Evolutionary conservation across 2,113 vertebrate genomes (phyloP), one percentile per base, ranked within the genome.

Genomic region (Cranoglanis bouderius): DNA sequence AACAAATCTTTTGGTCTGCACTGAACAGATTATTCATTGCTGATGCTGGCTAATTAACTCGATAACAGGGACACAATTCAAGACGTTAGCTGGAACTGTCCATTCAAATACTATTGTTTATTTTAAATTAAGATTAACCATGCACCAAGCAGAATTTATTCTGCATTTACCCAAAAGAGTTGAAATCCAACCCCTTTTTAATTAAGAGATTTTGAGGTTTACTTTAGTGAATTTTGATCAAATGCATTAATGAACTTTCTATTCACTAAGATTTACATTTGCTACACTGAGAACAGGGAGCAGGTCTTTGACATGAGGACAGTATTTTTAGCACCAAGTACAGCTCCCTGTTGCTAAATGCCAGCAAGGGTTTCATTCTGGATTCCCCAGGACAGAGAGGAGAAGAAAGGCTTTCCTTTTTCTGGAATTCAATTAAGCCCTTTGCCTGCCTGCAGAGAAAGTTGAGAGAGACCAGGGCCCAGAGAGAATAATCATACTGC

Each of bases 241-340:
- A 72, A 49, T 32, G 55, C 59, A 87, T 75, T 87, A 85, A 85
- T 29, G 21, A 74, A 84, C 67, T 85, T 90, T 74, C 32, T 55
- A 57, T 81, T 43, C 46, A 26, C 21, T 75, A 74, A 65, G 80
- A 86, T 57, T 80, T 77, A 67, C 85, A 85, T 84, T 88, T 90
- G 55, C 89, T 85, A 88, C 86, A 85, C 67, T 87, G 0, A 72
- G 74, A 85, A 90, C 92, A 91, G 93, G 91, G 90, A 84, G 74
- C 87, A 87, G 38, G 65, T 84, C 80, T 90, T 94, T 92, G 91
- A 91, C 90, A 91, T 77, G 6, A 49, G 91, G 92, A 93, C 93
- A 93, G 92, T 91, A 92, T 90, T 92, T 93, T 94, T 93, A 93
- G 94, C 85, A 94, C 93, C 93, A 92, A 94, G 93, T 95, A 95